Base-by-base conservation (phyloP, 2,113 vertebrate genomes). In the Albula goreensis region DNA sequence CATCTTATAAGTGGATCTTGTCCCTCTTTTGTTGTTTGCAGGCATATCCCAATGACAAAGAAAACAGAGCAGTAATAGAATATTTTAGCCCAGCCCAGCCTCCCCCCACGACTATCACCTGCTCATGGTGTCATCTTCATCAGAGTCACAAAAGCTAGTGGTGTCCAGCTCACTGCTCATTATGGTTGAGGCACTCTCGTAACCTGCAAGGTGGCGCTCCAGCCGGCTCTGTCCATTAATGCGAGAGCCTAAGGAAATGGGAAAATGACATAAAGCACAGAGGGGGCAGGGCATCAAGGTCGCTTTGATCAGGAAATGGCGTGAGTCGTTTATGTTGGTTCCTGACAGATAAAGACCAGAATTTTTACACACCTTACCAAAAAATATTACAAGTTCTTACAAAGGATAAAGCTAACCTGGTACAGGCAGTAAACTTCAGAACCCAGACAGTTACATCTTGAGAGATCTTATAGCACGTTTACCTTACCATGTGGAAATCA, bases 161-260 rank as follows among this genome's bases (percentile, higher is more conserved):
- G 96, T 97, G 85, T 98, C 97, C 78, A 98, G 93, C 90, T 98
- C 97, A 50, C 97, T 98, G 93, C 97, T 98, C 95, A 98, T 95
- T 57, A 97, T 94, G 0, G 97, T 97, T 25, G 96, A 97, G 81
- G 96, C 96, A 83, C 97, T 97, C 92, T 98, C 97, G 0, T 98
- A 98, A 0, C 97, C 97, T 0, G 96, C 96, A 83, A 98, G 94
- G 92, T 98, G 97, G 81, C 96, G 95, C 88, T 97, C 97, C 85
- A 96, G 89, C 5, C 96, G 94, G 0, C 92, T 95, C 90, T 97
- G 95, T 12, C 95, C 95, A 0, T 96, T 94, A 84, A 96, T 89
- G 1, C 96, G 94, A 17, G 95, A 94, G 78, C 96, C 93, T 91
- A 85, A 0, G 50, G 13, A 86, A 48, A 83, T 25, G 41, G 70